Evolutionary conservation across 2,113 vertebrate species (phyloP).

Genomic region (Nibea coibor): DNA sequence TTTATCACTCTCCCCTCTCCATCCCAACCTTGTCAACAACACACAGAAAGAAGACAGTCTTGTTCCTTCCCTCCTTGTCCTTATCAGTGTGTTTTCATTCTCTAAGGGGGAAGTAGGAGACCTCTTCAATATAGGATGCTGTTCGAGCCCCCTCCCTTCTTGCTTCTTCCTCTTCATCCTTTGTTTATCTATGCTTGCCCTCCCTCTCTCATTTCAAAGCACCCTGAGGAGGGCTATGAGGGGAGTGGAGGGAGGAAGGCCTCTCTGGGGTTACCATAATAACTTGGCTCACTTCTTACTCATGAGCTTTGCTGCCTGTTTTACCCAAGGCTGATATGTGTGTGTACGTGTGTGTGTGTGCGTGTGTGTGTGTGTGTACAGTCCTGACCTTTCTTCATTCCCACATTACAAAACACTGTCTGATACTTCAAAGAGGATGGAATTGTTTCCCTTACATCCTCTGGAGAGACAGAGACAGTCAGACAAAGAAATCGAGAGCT

Average conservation of each 20-base stretch:
- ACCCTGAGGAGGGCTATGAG: constrained; percentile 57
- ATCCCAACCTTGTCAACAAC: constrained; percentile 22
- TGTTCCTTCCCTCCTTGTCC: constrained; percentile 13
- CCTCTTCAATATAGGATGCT: constrained; percentile 63
- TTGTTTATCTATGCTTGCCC: constrained; percentile 70
- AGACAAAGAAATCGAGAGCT: constrained; percentile 19
- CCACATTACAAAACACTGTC: constrained; percentile 42
- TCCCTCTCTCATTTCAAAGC: constrained; percentile 79
- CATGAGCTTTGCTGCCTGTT: constrained; percentile 53
- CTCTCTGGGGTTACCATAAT: constrained; percentile 76
- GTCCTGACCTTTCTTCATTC: constrained; percentile 30
- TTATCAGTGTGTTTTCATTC: constrained; percentile 69
- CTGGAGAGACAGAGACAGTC: constrained; percentile 52
- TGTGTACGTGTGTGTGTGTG: constrained; percentile 13
- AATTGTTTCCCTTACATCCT: constrained; percentile 67
- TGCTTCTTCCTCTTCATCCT: constrained; percentile 55
- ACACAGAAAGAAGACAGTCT: constrained; percentile 50
- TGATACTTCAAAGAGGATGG: constrained; percentile 64
- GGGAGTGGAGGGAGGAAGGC: constrained; percentile 63
- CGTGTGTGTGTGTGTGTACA: constrained; percentile 34
- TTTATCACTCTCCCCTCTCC: background rate
- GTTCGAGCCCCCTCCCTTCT: constrained; percentile 8
- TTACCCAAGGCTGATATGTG: constrained; percentile 33
- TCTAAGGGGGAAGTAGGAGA: constrained; percentile 52
- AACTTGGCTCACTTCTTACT: constrained; percentile 55